Conservation (phyloP, 2,797 vertebrate genomes). For the Myotis vivesi region DNA sequence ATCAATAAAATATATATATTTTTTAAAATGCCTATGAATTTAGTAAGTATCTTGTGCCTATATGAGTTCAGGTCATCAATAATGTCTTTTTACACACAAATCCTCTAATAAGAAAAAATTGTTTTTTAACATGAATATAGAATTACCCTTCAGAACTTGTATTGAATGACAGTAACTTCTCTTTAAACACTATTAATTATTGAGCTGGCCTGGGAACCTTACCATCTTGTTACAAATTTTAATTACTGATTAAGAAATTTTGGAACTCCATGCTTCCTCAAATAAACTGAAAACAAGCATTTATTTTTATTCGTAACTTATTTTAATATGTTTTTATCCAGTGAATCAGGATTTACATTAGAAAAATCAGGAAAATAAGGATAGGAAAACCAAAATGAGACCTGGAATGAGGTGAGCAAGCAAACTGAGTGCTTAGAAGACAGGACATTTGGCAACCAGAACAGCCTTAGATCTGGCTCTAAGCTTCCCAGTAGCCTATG, state of each 20-base stretch:
- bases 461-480: neutral
- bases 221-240: neutral
- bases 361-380: constrained; percentile 15
- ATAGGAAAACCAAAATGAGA: neutral
- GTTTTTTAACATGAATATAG: neutral
- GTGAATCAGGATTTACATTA: constrained; percentile 14
- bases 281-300: neutral
- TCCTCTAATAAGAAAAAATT: neutral
- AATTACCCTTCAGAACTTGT: neutral
- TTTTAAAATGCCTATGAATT: constrained; percentile 13
- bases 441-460: neutral
- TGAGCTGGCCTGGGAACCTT: neutral
- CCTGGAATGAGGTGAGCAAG: neutral
- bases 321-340: neutral
- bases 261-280: neutral
- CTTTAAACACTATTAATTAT: neutral
- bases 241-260: neutral
- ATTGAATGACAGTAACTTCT: neutral
- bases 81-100: constrained; percentile 37
- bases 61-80: neutral
- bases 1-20: too few relatives aligned
- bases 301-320: constrained; percentile 21
- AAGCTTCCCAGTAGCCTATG: neutral
- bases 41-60: neutral
- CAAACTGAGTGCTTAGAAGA: neutral